phyloP scores from a whole-genome alignment of 2,797 vertebrate genomes.

The Heliangelus exortis region DNA sequence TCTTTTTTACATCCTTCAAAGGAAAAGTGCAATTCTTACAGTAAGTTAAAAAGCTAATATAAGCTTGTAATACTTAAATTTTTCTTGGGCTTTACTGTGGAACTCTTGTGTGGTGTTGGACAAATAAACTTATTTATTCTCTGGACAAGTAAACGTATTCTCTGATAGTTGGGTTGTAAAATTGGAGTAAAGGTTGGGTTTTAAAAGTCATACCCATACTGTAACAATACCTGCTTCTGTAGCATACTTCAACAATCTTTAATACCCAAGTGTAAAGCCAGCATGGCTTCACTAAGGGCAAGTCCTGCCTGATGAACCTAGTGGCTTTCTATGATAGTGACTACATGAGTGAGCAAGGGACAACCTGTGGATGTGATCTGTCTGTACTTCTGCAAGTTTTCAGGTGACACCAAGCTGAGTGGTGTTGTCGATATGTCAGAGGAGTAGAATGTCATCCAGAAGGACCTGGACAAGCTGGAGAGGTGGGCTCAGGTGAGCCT shows the following conservation, averaged over 20 bases:
- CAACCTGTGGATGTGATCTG: no score
- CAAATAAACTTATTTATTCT: constrained; percentile 2
- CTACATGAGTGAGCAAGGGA: no score
- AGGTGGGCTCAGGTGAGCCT: no score
- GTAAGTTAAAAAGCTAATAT: not conserved
- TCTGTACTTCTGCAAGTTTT: no score
- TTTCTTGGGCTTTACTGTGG: constrained; percentile 2
- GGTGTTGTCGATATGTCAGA: no score
- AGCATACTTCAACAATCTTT: not conserved
- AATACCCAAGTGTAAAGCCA: not conserved
- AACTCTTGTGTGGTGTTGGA: not conserved
- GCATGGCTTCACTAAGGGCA: no score
- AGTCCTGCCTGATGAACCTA: no score
- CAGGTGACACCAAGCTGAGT: no score
- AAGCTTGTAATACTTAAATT: not conserved
- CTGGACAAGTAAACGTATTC: no score
- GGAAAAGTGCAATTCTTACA: not conserved
- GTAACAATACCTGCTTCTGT: not conserved
- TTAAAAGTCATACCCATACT: not conserved
- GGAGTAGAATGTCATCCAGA: no score
- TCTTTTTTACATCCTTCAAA: not conserved
- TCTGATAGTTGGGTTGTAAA: not conserved
- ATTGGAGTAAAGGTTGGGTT: not conserved
- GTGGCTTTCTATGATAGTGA: no score
- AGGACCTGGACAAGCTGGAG: no score